These are phyloP conservation scores for Furcifer pardalis DNA, from an alignment of 2,797 vertebrate species.

Conservation along the genomic window DNA sequence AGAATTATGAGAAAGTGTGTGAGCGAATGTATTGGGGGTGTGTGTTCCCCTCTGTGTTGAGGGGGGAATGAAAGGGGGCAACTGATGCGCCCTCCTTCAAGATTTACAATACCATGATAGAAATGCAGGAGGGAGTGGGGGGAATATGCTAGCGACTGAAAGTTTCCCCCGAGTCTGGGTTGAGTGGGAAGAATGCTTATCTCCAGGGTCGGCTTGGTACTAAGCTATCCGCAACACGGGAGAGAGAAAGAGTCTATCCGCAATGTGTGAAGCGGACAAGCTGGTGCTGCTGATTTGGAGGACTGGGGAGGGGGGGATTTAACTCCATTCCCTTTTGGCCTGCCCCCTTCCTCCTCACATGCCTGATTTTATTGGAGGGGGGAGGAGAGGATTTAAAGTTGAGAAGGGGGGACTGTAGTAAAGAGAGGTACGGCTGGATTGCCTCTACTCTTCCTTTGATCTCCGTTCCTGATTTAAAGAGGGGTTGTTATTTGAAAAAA, in stretches of 20 bases:
- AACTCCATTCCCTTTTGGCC: neutral
- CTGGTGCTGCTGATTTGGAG: neutral
- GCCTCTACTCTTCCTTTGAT: neutral
- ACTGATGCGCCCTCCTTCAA: slow-evolving; percentile 59
- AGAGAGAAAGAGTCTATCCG: neutral
- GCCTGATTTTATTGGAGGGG: neutral
- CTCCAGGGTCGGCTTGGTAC: slow-evolving; percentile 10
- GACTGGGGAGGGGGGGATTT: too few relatives aligned
- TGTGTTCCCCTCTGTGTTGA: too few relatives aligned
- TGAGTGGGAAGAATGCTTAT: neutral
- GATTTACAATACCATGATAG: slow-evolving; percentile 36
- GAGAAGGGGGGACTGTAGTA: neutral
- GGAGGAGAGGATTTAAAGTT: neutral
- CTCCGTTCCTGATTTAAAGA: neutral
- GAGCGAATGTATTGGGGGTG: neutral
- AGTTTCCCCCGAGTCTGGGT: neutral
- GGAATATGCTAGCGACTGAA: neutral
- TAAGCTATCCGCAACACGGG: neutral
- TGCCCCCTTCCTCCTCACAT: neutral
- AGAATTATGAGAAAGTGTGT: slow-evolving; percentile 59
- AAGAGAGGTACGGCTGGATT: neutral
- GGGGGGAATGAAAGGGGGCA: neutral
- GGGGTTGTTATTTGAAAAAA: neutral
- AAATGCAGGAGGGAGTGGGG: slow-evolving; percentile 22
- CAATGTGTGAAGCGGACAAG: neutral